Percentiles rank a stretch among this genome's conserved stretches.
These are phyloP conservation scores for Acanthiza pusilla DNA, from an alignment of 2,797 vertebrate genomes.

Conservation along the genomic window DNA sequence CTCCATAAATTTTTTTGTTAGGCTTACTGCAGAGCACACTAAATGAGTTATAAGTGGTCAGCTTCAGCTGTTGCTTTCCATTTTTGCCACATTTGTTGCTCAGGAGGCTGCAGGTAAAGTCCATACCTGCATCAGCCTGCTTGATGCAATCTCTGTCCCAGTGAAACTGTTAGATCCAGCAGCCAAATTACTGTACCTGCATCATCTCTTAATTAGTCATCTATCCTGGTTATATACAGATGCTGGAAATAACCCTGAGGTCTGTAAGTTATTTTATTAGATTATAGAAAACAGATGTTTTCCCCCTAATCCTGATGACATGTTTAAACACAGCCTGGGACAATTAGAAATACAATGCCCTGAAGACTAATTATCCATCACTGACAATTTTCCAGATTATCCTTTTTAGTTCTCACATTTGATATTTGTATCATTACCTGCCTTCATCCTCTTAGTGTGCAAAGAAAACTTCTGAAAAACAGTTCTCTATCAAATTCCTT, in stretches of 20 bases:
- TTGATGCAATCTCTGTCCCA: not conserved
- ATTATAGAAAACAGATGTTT: not conserved
- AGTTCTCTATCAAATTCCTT: not conserved
- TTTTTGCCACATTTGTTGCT: not conserved
- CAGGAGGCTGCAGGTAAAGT: not conserved
- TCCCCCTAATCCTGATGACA: not conserved
- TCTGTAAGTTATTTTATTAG: not conserved
- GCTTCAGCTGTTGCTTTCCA: conserved; percentile 24
- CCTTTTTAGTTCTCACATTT: not conserved
- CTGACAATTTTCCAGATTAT: not conserved
- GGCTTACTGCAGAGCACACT: not conserved
- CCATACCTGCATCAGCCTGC: not conserved
- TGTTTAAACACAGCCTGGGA: not conserved
- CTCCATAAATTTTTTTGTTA: conserved; percentile 24
- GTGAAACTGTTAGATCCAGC: not conserved
- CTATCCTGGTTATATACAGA: not conserved
- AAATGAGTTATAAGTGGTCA: conserved; percentile 27
- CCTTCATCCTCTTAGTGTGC: not conserved
- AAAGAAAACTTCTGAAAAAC: not conserved
- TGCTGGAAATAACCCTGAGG: not conserved
- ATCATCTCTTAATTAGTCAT: not conserved
- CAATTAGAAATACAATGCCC: not conserved
- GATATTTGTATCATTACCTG: not conserved
- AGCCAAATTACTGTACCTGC: not conserved
- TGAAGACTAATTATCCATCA: not conserved